Conservation (phyloP, 2,797 vertebrate genomes). For the Knipowitschia caucasica region DNA sequence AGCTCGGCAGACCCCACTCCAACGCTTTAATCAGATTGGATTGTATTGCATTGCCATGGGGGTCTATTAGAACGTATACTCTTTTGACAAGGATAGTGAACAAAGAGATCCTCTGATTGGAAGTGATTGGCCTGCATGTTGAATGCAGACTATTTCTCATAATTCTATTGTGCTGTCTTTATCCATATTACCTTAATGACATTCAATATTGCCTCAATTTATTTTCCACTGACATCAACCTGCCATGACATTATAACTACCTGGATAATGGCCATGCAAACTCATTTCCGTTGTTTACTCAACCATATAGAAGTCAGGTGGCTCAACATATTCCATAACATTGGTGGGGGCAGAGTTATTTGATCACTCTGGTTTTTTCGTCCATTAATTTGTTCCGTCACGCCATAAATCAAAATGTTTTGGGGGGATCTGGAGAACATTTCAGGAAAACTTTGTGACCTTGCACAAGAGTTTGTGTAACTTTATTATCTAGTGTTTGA, state of each 20-base stretch:
- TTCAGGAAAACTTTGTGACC: no score
- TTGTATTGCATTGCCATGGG: conserved; percentile 56
- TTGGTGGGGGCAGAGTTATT: no score
- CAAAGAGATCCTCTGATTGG: conserved; percentile 60
- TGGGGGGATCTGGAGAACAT: no score
- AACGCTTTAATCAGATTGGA: conserved; percentile 62
- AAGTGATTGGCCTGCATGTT: conserved; percentile 59
- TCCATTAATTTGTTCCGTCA: no score
- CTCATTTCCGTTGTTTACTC: background rate
- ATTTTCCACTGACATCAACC: conserved; percentile 14
- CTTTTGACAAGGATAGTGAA: conserved; percentile 63
- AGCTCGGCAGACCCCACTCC: conserved; percentile 50
- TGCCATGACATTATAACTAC: background rate
- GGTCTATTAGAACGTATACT: conserved; percentile 52
- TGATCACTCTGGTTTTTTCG: no score
- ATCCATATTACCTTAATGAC: conserved; percentile 33
- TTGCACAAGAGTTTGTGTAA: no score
- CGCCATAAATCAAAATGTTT: no score
- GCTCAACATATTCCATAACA: background rate
- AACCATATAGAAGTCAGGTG: background rate
- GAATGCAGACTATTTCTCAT: conserved; percentile 61
- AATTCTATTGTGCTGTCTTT: conserved; percentile 43
- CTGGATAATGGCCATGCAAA: background rate
- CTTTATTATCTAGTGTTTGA: no score
- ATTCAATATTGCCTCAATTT: conserved; percentile 25